Conservation (phyloP, 2,888 invertebrate genomes). For the Erynnis tages region DNA sequence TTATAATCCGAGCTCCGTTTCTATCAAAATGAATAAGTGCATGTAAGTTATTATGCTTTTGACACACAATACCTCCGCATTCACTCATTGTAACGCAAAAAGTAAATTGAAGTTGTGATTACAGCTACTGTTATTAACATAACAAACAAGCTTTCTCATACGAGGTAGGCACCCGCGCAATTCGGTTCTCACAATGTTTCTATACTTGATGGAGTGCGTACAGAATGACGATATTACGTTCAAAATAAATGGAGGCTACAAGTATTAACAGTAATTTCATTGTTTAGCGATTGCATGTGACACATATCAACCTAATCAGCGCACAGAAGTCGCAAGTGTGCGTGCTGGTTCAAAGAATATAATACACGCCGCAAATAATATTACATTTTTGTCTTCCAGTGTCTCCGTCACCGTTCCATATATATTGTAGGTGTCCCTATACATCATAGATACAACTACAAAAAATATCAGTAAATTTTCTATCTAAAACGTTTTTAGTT, state of each 20-base stretch:
- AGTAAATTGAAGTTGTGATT: slow-evolving; percentile 65
- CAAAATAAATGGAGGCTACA: slow-evolving; percentile 13
- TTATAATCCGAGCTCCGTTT: slow-evolving; percentile 25
- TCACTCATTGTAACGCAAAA: slow-evolving; percentile 56
- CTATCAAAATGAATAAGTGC: slow-evolving; percentile 33
- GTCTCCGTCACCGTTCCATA: too few species aligned
- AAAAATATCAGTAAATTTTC: too few species aligned
- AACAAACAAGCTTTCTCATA: slow-evolving; percentile 69
- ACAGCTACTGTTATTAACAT: slow-evolving; percentile 55
- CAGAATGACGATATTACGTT: slow-evolving; percentile 46
- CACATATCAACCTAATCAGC: slow-evolving; percentile 15
- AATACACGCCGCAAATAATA: too few species aligned
- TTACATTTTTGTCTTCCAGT: too few species aligned
- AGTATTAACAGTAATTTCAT: slow-evolving; percentile 15
- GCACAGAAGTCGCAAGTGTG: slow-evolving; percentile 4
- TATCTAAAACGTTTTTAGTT: too few species aligned
- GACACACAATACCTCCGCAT: slow-evolving; percentile 45
- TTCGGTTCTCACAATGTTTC: slow-evolving; percentile 59
- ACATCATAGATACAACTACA: too few species aligned
- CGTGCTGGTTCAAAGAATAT: slow-evolving; percentile 7
- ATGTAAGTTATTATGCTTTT: slow-evolving; percentile 41
- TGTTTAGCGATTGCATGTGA: slow-evolving; percentile 19
- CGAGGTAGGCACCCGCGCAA: slow-evolving; percentile 39
- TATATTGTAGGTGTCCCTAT: too few species aligned
- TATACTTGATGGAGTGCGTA: slow-evolving; percentile 52